phyloP scores from a whole-genome alignment of 2,797 vertebrate genomes.

The Periparus ater region DNA sequence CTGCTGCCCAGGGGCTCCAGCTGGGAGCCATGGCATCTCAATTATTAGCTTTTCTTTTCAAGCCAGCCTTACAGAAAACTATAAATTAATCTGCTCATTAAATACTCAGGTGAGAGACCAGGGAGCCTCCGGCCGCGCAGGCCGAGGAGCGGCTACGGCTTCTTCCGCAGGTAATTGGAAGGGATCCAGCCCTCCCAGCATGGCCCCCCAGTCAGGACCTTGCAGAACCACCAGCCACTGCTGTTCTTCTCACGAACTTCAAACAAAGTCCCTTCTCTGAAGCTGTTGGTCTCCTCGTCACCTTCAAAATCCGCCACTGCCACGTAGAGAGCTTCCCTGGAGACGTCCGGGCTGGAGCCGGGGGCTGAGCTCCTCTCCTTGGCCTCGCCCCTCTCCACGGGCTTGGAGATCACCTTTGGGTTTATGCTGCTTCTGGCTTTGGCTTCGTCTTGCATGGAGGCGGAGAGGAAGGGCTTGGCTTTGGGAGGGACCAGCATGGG shows the following conservation, averaged over 20 bases:
- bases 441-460: constrained; percentile 77
- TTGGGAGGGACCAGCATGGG: constrained; percentile 81
- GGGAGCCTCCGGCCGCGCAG: neutral
- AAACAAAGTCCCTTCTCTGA: constrained; percentile 94
- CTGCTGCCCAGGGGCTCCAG: neutral
- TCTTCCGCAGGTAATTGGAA: constrained; percentile 97
- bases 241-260: constrained; percentile 92
- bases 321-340: constrained; percentile 87
- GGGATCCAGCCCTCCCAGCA: constrained; percentile 96
- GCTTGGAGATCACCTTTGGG: constrained; percentile 81
- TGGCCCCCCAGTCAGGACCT: constrained; percentile 82
- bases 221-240: constrained; percentile 99
- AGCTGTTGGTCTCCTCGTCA: constrained; percentile 90
- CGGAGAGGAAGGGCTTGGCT: constrained; percentile 83
- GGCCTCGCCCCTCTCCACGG: constrained; percentile 78
- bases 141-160: constrained; percentile 79
- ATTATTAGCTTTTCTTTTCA: constrained; percentile 4
- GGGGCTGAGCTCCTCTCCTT: constrained; percentile 63
- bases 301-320: constrained; percentile 96
- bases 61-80: constrained; percentile 65
- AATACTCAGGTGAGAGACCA: constrained; percentile 71
- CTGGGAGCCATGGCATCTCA: constrained; percentile 28
- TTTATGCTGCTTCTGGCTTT: constrained; percentile 78
- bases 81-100: constrained; percentile 83
- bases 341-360: neutral